Percentiles rank a stretch among this genome's conserved stretches.
Evolutionary conservation across 2,113 vertebrate genomes (phyloP).

Genomic region (Anthoscopus minutus): DNA sequence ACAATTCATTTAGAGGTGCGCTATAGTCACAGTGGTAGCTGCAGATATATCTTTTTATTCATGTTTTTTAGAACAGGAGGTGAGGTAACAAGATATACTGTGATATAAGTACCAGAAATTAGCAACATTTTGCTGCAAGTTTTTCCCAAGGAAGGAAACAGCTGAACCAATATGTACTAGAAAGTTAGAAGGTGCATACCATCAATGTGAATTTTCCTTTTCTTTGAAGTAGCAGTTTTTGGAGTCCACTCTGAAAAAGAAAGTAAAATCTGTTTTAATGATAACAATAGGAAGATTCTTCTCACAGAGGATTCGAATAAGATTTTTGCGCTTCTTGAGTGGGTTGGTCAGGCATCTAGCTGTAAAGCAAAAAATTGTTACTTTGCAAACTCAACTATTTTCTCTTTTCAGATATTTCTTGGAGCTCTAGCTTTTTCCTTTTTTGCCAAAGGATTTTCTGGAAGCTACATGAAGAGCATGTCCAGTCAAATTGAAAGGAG

Average conservation of each 20-base stretch:
- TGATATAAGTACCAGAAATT: neutral
- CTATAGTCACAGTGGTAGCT: neutral
- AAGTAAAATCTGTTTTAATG: neutral
- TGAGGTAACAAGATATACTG: neutral
- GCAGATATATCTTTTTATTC: neutral
- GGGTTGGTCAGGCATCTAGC: neutral
- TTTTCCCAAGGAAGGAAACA: neutral
- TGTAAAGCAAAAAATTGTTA: neutral
- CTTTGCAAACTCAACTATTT: neutral
- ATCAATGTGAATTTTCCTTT: neutral
- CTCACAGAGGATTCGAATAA: neutral
- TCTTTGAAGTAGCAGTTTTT: neutral
- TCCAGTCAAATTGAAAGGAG: slow-evolving; percentile 70
- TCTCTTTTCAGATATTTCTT: slow-evolving; percentile 67
- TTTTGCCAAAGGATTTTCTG: slow-evolving; percentile 70
- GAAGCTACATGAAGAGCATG: slow-evolving; percentile 71
- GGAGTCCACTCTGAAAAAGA: neutral
- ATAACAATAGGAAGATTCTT: neutral
- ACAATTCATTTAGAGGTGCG: neutral
- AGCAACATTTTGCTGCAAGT: neutral
- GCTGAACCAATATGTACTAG: neutral
- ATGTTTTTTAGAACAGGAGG: neutral
- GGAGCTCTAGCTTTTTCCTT: slow-evolving; percentile 65
- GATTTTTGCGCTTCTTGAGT: neutral
- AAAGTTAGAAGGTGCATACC: neutral